Evolutionary conservation across 1,140 invertebrate genomes (phyloP).

Genomic region (Cotesia glomerata): DNA sequence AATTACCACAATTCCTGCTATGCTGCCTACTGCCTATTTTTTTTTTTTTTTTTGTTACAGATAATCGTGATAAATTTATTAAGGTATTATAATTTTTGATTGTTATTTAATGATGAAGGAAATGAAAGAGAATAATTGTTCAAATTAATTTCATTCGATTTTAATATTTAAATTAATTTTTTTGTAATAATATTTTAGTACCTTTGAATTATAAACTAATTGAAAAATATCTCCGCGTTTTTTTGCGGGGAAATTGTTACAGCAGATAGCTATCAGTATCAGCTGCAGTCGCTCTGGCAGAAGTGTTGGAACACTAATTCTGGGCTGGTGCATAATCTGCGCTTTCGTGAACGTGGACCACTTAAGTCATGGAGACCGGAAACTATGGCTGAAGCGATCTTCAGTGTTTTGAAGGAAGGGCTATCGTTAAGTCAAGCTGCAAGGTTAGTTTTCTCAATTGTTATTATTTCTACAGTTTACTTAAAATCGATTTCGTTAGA

Average conservation of each 20-base stretch:
- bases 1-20: no score
- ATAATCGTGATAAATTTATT: not conserved
- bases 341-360: slow-evolving; percentile 89
- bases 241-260: slow-evolving; percentile 61
- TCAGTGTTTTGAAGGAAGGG: slow-evolving; percentile 89
- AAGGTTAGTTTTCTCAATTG: slow-evolving; percentile 42
- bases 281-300: slow-evolving; percentile 92
- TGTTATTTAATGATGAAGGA: not conserved
- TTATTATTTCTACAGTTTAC: not conserved
- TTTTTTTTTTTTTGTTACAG: slow-evolving; percentile 15
- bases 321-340: slow-evolving; percentile 83
- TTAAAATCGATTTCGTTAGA: not conserved
- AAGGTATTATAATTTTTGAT: not conserved
- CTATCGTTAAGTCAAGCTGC: slow-evolving; percentile 87
- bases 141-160: no score
- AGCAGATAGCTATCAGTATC: slow-evolving; percentile 93
- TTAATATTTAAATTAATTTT: slow-evolving; percentile 24
- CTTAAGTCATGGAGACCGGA: slow-evolving; percentile 91
- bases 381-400: slow-evolving; percentile 92
- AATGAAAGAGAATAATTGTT: no score
- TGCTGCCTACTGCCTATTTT: no score
- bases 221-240: slow-evolving; percentile 49
- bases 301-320: slow-evolving; percentile 93
- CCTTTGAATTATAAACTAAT: slow-evolving; percentile 41
- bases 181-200: slow-evolving; percentile 19